Evolutionary conservation across 2,888 invertebrate genomes (phyloP).

Genomic region (Protonemura montana): DNA sequence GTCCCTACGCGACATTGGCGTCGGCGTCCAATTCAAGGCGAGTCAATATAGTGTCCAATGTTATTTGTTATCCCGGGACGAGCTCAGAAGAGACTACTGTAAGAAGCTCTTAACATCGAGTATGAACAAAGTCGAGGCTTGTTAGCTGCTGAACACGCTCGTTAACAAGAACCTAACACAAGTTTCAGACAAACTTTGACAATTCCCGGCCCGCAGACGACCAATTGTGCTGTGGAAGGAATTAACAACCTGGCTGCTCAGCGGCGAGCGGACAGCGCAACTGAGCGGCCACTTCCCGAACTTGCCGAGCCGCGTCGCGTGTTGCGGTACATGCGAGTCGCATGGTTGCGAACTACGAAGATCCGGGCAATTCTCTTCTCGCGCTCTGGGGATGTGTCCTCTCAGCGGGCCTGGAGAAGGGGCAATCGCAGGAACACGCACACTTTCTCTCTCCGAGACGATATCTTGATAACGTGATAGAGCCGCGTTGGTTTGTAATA

Average conservation of each 20-base stretch:
- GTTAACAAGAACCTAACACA: conserved; percentile 41
- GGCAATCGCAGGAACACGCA: too few species aligned
- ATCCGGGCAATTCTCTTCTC: conserved; percentile 8
- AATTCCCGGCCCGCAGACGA: conserved; percentile 32
- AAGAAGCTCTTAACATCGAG: conserved; percentile 38
- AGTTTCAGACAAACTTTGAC: conserved; percentile 35
- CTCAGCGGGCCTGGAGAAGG: too few species aligned
- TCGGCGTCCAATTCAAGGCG: conserved; percentile 21
- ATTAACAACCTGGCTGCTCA: conserved; percentile 15
- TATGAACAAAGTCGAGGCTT: conserved; percentile 38
- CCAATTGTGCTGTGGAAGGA: conserved; percentile 31
- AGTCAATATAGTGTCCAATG: conserved; percentile 24
- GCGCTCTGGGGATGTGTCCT: not conserved
- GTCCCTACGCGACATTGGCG: not conserved
- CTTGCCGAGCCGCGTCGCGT: not conserved
- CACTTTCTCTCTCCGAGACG: too few species aligned
- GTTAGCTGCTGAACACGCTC: conserved; percentile 32
- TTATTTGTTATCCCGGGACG: conserved; percentile 27
- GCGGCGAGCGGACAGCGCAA: not conserved
- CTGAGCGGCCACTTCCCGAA: not conserved
- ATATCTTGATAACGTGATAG: too few species aligned
- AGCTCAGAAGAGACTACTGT: conserved; percentile 20
- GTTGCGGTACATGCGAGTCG: conserved; percentile 2
- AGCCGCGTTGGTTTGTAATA: too few species aligned
- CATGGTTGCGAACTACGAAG: conserved; percentile 22